A percentile compares a stretch with the other conserved stretches of the same genome.
Evolutionary conservation across 2,797 vertebrate genomes (phyloP).

Genomic region (Gymnopithys bicolor): DNA sequence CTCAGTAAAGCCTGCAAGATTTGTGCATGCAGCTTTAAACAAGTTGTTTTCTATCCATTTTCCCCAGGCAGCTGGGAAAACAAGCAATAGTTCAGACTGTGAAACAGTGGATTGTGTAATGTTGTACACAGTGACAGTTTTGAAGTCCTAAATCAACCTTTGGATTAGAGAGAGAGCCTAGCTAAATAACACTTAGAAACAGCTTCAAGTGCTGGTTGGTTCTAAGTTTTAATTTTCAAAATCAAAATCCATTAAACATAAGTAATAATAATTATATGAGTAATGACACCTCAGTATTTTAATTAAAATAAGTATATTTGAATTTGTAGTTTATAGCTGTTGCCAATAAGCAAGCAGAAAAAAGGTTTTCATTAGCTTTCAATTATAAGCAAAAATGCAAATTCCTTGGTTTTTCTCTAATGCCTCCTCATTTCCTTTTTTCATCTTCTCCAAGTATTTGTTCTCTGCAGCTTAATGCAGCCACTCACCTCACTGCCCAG

Average conservation of each 20-base stretch:
- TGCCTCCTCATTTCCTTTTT: background rate
- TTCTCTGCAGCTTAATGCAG: background rate
- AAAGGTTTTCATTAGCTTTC: background rate
- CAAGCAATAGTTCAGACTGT: constrained; percentile 13
- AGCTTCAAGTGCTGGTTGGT: background rate
- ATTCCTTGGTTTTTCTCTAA: background rate
- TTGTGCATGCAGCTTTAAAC: constrained; percentile 13
- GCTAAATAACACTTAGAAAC: background rate
- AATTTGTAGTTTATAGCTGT: background rate
- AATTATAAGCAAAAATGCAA: background rate
- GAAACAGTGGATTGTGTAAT: constrained; percentile 24
- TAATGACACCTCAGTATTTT: background rate
- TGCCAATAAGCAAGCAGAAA: background rate
- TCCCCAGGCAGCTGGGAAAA: constrained; percentile 15
- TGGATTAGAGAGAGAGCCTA: background rate
- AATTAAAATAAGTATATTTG: background rate
- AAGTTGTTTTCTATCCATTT: constrained; percentile 14
- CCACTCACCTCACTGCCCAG: background rate
- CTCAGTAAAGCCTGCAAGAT: background rate
- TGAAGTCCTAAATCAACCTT: background rate
- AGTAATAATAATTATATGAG: background rate
- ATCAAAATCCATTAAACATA: background rate
- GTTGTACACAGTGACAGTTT: background rate
- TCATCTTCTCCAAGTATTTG: background rate
- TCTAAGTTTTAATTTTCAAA: background rate